Base-by-base conservation (phyloP, 2,113 vertebrate genomes). In the Acanthochromis polyacanthus region DNA sequence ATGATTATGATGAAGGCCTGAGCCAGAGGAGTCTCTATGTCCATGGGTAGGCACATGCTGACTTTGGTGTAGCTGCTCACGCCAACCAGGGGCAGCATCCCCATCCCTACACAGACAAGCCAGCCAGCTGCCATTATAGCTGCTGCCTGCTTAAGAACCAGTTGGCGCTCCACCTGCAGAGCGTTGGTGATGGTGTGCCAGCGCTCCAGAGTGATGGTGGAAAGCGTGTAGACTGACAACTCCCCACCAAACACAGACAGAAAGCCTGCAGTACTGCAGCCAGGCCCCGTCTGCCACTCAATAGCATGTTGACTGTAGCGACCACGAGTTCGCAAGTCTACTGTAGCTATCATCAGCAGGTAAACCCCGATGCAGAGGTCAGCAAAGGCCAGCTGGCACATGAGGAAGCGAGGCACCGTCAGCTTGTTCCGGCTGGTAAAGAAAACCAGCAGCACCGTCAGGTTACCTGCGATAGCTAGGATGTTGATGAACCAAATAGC, bases 21-120 rank as follows among this genome's bases (percentile, higher is more conserved):
- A 14, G 96, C 95, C n/a, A 94, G 83, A 0, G 89, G 83, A 0
- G 94, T 94, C 79, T 96, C 95, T 0, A 95, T 97, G 90, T 97
- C 96, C 97, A 99, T 99, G 2, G 97, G 97, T 78, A 97, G 90
- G 84, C 97, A 99, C 94, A 99, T 97, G 81, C 97, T 98, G 78
- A 99, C 97, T 93, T 98, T 98, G 76, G 92, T 88, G 19, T 98
- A 99, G 85, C 96, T 97, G 90, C 97, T 99, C 67, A 98, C 73
- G 0, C 97, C 97, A 32, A 96, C 16, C 62, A 98, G 86, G 10
- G 97, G 97, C 65, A 98, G 71, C 57, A 96, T 84, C 14, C 96
- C 97, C 0, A 98, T 93, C 40, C 96, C 84, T 52, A 96, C 90
- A 88, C 95, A 96, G 1, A 95, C 88, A 8, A 95, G 12, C 97